Evolutionary conservation across 2,888 invertebrate genomes (phyloP).

Genomic region (Sarcophaga rosellei): DNA sequence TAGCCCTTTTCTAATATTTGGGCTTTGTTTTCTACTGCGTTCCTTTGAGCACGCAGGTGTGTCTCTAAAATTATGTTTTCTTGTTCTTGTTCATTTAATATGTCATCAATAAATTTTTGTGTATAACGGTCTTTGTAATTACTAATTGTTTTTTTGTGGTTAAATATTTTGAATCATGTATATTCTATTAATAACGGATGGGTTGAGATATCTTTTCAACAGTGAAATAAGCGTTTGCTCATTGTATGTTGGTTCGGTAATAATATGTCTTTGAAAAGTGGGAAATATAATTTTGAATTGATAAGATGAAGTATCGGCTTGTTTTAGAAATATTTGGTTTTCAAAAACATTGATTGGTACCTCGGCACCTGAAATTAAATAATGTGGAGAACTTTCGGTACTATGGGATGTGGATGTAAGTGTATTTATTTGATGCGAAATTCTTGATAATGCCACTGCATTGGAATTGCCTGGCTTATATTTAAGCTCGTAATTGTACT

Average conservation of each 20-base stretch:
- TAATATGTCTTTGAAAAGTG: conserved; percentile 26
- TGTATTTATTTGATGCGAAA: neutral
- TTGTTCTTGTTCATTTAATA: conserved; percentile 27
- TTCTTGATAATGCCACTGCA: conserved; percentile 36
- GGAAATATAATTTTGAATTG: conserved; percentile 38
- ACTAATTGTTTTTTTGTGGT: conserved; percentile 21
- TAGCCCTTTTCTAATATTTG: conserved; percentile 15
- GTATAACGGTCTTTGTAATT: conserved; percentile 43
- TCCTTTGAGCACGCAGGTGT: conserved; percentile 43
- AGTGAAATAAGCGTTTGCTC: conserved; percentile 29
- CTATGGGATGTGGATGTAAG: conserved; percentile 23
- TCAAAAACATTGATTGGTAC: conserved; percentile 45
- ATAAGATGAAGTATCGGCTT: conserved; percentile 20
- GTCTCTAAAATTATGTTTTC: conserved; percentile 17
- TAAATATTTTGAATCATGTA: conserved; percentile 50
- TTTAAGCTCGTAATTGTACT: neutral
- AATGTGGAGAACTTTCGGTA: conserved; percentile 38
- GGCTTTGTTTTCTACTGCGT: conserved; percentile 52
- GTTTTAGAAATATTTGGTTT: conserved; percentile 1
- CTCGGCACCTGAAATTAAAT: conserved; percentile 30
- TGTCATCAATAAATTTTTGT: conserved; percentile 38
- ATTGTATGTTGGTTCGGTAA: conserved; percentile 30
- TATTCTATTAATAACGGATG: neutral
- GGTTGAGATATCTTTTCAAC: neutral
- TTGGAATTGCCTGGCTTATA: conserved; percentile 15